Conservation (phyloP, 2,797 vertebrate species). For the Potorous gilbertii region DNA sequence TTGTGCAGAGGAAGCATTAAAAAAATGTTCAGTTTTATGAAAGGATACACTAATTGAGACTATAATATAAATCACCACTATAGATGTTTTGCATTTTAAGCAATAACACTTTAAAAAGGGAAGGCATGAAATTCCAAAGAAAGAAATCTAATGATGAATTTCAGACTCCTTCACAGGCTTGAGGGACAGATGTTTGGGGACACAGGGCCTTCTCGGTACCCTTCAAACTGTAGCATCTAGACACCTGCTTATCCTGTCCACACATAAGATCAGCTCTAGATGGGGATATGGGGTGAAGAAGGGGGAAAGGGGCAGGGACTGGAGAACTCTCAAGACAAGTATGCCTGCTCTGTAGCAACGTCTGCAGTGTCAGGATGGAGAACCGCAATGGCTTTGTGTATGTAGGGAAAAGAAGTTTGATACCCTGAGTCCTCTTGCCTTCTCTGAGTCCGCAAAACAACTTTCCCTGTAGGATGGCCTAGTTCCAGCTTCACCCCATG, state of each 20-base stretch:
- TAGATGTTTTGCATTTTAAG: not conserved
- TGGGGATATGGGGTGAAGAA: rapidly evolving
- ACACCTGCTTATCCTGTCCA: not conserved
- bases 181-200: not conserved
- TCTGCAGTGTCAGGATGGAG: rapidly evolving
- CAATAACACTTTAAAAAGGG: not conserved
- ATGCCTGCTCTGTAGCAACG: not conserved
- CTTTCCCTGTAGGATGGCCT: not conserved
- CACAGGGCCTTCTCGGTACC: not conserved
- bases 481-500: constrained; percentile 29
- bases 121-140: not conserved
- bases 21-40: not conserved
- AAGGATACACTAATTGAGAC: not conserved
- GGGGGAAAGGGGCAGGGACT: not conserved
- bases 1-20: not conserved
- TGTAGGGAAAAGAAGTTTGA: not conserved
- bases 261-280: rapidly evolving
- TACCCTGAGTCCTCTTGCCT: not conserved
- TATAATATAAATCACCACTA: not conserved
- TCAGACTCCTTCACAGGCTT: not conserved
- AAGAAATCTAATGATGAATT: not conserved
- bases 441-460: constrained; percentile 30
- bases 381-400: not conserved
- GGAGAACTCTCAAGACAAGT: not conserved
- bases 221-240: not conserved